Conservation (phyloP, 2,113 vertebrate genomes). For the Neodontobutis hainanensis region DNA sequence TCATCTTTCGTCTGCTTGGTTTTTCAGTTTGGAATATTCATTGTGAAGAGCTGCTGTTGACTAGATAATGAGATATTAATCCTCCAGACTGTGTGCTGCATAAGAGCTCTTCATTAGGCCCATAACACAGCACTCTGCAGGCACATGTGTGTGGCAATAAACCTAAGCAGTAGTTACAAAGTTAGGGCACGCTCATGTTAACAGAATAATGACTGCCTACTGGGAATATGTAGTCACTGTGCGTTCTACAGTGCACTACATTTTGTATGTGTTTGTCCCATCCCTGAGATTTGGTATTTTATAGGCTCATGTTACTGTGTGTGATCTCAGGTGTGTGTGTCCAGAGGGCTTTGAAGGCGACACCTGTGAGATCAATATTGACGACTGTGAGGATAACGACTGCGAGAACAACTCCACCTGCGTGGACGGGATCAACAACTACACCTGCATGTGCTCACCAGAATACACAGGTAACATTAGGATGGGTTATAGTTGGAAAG, state of each 20-base stretch:
- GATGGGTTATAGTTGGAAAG: not conserved
- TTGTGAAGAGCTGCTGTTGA: slow-evolving; percentile 38
- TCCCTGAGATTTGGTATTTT: not conserved
- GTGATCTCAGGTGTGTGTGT: slow-evolving; percentile 88
- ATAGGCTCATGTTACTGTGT: not conserved
- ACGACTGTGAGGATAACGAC: slow-evolving; percentile 98
- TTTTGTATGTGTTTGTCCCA: not conserved
- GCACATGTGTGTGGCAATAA: slow-evolving; percentile 23
- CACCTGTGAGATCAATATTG: slow-evolving; percentile 92
- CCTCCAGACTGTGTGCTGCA: slow-evolving; percentile 48
- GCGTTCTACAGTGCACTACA: not conserved
- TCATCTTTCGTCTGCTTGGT: slow-evolving; percentile 7
- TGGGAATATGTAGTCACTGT: slow-evolving; percentile 33
- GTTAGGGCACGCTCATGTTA: slow-evolving; percentile 47
- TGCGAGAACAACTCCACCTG: slow-evolving; percentile 99
- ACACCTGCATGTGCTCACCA: slow-evolving; percentile 94
- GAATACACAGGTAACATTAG: slow-evolving; percentile 91
- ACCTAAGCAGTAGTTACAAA: slow-evolving; percentile 46
- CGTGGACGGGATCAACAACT: slow-evolving; percentile 97
- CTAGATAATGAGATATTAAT: slow-evolving; percentile 70
- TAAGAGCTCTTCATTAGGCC: slow-evolving; percentile 67
- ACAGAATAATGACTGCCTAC: slow-evolving; percentile 51
- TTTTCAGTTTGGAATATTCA: slow-evolving; percentile 38
- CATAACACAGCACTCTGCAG: slow-evolving; percentile 35
- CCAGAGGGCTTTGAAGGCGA: slow-evolving; percentile 96